phyloP scores from a whole-genome alignment of 2,113 vertebrate species.

The Uria aalge region DNA sequence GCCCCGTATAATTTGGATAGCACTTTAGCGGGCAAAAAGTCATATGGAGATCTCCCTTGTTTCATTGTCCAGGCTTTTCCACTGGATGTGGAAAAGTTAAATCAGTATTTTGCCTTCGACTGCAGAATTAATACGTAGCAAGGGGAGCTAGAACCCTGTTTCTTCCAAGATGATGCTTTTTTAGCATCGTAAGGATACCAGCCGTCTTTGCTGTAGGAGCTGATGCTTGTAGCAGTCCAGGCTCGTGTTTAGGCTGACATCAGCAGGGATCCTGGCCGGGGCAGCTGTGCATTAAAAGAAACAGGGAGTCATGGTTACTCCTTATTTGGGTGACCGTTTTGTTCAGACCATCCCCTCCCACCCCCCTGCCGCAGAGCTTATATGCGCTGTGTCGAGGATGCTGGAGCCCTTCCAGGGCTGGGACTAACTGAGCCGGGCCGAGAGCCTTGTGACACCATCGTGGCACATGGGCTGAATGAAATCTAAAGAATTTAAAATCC shows the following conservation, averaged over 20 bases:
- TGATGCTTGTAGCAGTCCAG: not conserved
- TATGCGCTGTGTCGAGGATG: not conserved
- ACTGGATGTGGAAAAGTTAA: not conserved
- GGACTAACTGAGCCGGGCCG: not conserved
- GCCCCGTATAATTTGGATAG: not conserved
- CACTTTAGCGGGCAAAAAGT: not conserved
- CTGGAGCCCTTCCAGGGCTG: conserved; percentile 46
- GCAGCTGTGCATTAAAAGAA: not conserved
- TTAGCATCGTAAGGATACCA: accelerated
- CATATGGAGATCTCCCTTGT: not conserved
- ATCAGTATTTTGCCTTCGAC: not conserved
- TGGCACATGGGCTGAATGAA: conserved; percentile 31
- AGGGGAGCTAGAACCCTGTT: not conserved
- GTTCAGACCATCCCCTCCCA: not conserved
- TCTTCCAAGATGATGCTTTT: not conserved
- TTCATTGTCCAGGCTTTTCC: not conserved
- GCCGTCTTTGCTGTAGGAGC: not conserved
- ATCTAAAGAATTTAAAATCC: conserved; percentile 63
- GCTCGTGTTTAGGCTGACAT: not conserved
- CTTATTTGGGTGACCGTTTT: conserved; percentile 36
- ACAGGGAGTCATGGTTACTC: not conserved
- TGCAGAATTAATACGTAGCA: not conserved
- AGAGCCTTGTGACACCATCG: conserved; percentile 22
- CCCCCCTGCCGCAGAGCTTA: not conserved
- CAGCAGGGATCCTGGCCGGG: not conserved